Percentiles rank a stretch among this genome's conserved stretches.
These are phyloP conservation scores for Rhinogobio ventralis DNA, from an alignment of 2,797 vertebrate species.

Conservation along the genomic window DNA sequence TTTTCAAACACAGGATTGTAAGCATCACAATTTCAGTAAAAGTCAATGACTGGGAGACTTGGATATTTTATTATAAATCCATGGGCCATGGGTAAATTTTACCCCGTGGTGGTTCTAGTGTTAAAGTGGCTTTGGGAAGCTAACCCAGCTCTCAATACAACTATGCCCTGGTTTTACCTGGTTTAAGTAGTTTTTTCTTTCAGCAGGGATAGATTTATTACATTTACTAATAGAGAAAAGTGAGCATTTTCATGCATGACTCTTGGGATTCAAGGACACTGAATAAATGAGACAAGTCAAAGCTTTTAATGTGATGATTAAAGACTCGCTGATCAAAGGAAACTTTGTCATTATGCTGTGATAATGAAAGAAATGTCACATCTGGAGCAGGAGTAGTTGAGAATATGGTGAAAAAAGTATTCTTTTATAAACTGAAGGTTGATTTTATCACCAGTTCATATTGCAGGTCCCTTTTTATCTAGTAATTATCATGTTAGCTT, in stretches of 20 bases:
- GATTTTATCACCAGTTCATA: not conserved
- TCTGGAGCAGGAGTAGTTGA: not conserved
- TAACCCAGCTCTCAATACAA: not conserved
- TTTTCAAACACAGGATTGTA: no score
- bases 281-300: conserved; percentile 18
- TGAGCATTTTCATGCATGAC: conserved; percentile 4
- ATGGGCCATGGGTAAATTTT: no score
- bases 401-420: not conserved
- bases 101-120: no score
- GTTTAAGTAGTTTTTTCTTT: not conserved
- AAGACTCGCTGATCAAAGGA: not conserved
- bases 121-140: not conserved
- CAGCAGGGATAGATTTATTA: not conserved
- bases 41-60: no score
- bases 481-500: not conserved
- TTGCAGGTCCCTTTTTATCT: conserved; percentile 2
- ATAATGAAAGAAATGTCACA: conserved; percentile 11
- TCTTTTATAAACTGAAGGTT: not conserved
- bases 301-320: conserved; percentile 40
- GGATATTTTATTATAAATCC: no score
- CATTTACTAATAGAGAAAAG: not conserved
- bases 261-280: conserved; percentile 17
- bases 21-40: no score
- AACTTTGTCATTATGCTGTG: conserved; percentile 11
- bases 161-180: not conserved